These are phyloP conservation scores for Sebastes kiyomatsui DNA, from an alignment of 2,797 vertebrate genomes.

Conservation along the genomic window DNA sequence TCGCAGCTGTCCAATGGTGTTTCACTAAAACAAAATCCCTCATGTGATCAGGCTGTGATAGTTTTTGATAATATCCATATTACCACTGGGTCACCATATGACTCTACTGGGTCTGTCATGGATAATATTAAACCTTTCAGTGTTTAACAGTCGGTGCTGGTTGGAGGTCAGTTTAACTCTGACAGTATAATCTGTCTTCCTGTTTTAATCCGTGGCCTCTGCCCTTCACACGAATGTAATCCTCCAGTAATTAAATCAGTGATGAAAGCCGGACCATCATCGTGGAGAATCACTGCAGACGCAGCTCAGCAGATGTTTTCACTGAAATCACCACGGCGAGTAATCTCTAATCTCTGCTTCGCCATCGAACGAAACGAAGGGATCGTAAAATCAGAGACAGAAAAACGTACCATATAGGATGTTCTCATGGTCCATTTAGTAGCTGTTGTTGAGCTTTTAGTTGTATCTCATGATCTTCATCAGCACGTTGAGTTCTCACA, in stretches of 20 bases:
- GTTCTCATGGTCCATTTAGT: not conserved
- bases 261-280: not conserved
- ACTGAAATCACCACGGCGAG: too few species aligned
- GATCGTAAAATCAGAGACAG: too few species aligned
- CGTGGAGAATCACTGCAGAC: not conserved
- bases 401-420: not conserved
- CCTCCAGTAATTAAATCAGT: not conserved
- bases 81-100: too few species aligned
- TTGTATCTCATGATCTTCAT: not conserved
- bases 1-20: too few species aligned
- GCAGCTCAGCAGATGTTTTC: not conserved
- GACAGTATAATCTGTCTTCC: not conserved
- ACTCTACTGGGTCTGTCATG: too few species aligned
- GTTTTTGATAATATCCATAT: too few species aligned
- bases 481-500: not conserved
- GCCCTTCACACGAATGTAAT: not conserved
- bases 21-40: too few species aligned
- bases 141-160: not conserved
- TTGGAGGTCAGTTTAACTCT: not conserved
- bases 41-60: too few species aligned
- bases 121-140: not conserved
- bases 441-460: not conserved
- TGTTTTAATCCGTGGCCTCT: not conserved
- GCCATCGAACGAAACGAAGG: too few species aligned
- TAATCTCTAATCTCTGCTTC: too few species aligned